phyloP scores from a whole-genome alignment of 2,888 invertebrate species.

The Sussaba pulchella region DNA sequence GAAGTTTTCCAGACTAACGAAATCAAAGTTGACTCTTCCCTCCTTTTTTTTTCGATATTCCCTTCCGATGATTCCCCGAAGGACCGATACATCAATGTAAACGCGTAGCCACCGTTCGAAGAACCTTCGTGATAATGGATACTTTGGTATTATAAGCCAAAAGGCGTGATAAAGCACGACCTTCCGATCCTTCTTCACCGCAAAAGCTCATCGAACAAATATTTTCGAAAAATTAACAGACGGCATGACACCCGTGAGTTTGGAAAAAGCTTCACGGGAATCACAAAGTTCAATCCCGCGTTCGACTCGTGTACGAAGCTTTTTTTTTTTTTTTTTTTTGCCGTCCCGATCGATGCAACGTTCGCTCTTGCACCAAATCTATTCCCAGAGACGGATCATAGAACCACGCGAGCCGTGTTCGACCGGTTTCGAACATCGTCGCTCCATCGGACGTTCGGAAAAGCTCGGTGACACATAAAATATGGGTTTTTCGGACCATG shows the following conservation, averaged over 20 bases:
- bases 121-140: background rate
- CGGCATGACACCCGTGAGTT: no score
- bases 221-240: no score
- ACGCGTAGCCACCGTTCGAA: background rate
- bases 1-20: background rate
- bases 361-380: background rate
- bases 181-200: no score
- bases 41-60: background rate
- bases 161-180: no score
- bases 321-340: background rate
- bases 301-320: background rate
- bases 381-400: slow-evolving; percentile 3
- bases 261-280: background rate
- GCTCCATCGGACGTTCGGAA: slow-evolving; percentile 70
- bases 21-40: background rate
- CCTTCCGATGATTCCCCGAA: background rate
- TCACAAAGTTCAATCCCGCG: background rate
- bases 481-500: slow-evolving; percentile 71
- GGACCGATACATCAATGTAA: background rate
- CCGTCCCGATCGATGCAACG: background rate
- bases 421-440: slow-evolving; percentile 50
- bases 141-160: no score
- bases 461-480: slow-evolving; percentile 74
- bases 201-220: no score
- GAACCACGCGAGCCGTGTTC: slow-evolving; percentile 37